Evolutionary conservation across 37 sponge, comb jelly and placozoan species (phyloP).

Genomic region (Ephydatia muelleri): DNA sequence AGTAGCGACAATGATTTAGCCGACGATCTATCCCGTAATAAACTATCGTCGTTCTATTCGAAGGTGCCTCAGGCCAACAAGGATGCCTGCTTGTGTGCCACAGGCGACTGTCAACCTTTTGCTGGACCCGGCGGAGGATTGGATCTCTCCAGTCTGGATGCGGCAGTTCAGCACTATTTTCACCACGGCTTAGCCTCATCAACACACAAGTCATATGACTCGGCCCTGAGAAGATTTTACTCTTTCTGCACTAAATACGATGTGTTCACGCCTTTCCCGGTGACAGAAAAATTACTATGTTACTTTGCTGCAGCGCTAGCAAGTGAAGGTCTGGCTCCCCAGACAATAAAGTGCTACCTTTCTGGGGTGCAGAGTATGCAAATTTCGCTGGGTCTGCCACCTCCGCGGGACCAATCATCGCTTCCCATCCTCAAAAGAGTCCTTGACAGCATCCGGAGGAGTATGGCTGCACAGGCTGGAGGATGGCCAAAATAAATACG

Average conservation of each 20-base stretch:
- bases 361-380: slow-evolving; percentile 40
- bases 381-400: slow-evolving; percentile 26
- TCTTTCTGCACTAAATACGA: slow-evolving; percentile 30
- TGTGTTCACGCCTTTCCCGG: slow-evolving; percentile 32
- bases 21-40: slow-evolving; percentile 53
- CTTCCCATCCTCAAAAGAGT: slow-evolving; percentile 39
- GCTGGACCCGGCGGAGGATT: slow-evolving; percentile 42
- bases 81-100: background rate
- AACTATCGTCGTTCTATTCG: slow-evolving; percentile 24
- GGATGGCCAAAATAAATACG: background rate
- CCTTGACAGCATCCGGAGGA: slow-evolving; percentile 31
- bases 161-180: slow-evolving; percentile 31
- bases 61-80: slow-evolving; percentile 33
- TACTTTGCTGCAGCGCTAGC: slow-evolving; percentile 50
- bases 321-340: slow-evolving; percentile 17
- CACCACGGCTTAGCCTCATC: slow-evolving; percentile 39
- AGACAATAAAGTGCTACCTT: slow-evolving; percentile 49
- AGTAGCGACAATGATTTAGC: slow-evolving; percentile 27
- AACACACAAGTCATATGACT: slow-evolving; percentile 37
- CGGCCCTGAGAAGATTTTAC: slow-evolving; percentile 21
- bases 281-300: slow-evolving; percentile 44
- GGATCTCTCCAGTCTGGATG: slow-evolving; percentile 54
- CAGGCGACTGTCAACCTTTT: background rate
- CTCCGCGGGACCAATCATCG: slow-evolving; percentile 31
- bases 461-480: background rate